phyloP scores from a whole-genome alignment of 1,140 invertebrate species.

The Eriosoma lanigerum region DNA sequence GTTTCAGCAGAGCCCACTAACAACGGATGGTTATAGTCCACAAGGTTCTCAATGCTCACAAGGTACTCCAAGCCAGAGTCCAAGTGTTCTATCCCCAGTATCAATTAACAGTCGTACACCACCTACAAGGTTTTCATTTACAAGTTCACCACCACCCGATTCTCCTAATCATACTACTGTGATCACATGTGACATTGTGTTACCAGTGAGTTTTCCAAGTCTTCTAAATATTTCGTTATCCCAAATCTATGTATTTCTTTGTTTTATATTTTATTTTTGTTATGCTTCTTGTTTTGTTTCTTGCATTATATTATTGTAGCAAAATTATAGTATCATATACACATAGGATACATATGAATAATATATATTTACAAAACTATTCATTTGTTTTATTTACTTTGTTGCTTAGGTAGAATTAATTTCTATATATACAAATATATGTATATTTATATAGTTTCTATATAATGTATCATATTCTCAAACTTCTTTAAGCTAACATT shows the following conservation, averaged over 20 bases:
- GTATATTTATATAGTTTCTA: background rate
- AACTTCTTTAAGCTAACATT: background rate
- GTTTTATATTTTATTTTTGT: background rate
- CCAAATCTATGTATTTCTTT: background rate
- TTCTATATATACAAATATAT: too few species aligned
- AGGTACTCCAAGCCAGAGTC: conserved; percentile 62
- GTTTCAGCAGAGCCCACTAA: conserved; percentile 67
- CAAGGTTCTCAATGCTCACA: conserved; percentile 48
- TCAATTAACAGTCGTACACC: conserved; percentile 58
- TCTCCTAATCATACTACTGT: conserved; percentile 57
- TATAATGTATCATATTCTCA: background rate
- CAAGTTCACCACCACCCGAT: conserved; percentile 62
- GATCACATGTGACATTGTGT: conserved; percentile 53
- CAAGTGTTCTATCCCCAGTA: conserved; percentile 73
- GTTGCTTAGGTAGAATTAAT: background rate
- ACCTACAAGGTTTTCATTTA: conserved; percentile 60
- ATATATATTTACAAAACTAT: background rate
- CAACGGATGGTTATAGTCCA: conserved; percentile 45
- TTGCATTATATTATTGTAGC: conserved; percentile 3
- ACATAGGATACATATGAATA: background rate
- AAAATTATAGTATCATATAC: background rate
- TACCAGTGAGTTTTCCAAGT: conserved; percentile 50
- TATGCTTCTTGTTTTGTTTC: background rate
- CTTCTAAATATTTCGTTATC: conserved; percentile 3
- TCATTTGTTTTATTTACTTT: conserved; percentile 8